Evolutionary conservation across 2,888 invertebrate genomes (phyloP).

Genomic region (Luperina nickerlii): DNA sequence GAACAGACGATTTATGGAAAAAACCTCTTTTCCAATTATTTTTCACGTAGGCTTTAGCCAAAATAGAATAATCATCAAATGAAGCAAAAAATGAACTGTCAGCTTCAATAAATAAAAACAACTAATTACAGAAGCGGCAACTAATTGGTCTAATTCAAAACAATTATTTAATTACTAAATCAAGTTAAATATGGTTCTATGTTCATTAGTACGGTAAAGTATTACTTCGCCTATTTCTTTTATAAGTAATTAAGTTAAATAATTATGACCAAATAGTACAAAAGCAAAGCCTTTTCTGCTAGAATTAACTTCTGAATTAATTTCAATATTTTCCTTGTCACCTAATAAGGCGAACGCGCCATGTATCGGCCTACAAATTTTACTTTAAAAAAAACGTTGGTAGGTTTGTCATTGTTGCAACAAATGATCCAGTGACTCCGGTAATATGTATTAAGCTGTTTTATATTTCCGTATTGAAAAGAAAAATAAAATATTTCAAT

Average conservation of each 20-base stretch:
- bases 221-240: neutral
- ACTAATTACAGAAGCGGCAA: neutral
- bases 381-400: neutral
- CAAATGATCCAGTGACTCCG: conserved; percentile 3
- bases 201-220: neutral
- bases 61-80: neutral
- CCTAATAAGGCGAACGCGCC: conserved; percentile 7
- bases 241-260: neutral
- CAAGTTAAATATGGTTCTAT: neutral
- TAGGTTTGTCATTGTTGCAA: conserved; percentile 18
- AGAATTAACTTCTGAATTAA: neutral
- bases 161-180: neutral
- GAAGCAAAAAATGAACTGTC: neutral
- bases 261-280: neutral
- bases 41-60: neutral
- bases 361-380: neutral
- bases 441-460: conserved; percentile 1
- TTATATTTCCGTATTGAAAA: neutral
- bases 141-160: neutral
- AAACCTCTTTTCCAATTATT: neutral
- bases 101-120: neutral
- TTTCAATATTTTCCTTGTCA: conserved; percentile 38
- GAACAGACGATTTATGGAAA: neutral
- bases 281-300: neutral
- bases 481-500: neutral